Base-by-base conservation (phyloP, 1,140 invertebrate species). In the Aphelinus certus region DNA sequence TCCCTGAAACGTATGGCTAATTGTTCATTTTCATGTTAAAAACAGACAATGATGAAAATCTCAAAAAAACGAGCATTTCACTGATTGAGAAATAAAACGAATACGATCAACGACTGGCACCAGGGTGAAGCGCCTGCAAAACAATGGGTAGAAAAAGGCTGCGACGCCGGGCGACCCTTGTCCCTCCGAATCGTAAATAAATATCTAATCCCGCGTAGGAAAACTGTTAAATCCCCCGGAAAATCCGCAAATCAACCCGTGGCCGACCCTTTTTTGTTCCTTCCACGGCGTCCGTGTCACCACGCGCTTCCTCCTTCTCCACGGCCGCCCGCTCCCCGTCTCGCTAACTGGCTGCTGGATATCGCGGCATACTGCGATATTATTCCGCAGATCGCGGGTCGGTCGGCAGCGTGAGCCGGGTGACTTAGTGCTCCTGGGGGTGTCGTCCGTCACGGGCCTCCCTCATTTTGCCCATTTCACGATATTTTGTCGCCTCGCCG, bases 371-470 rank as follows among this genome's bases (percentile, higher is more conserved):
- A 53, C 51, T 10, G 63, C 76, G 81, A 81, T 82, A 85, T 85
- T 84, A 84, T 85, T 84, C 83, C 81, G 81, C 81, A 53, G 26
- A 26, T 26, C 60, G 48, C 56, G 63, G 56, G 65, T 61, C 61
- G 62, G 71, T 51, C 71, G n/a, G 77, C 70, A 70, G 74, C 65
- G 64, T 78, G 76, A 76, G 73, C 42, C 72, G 69, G 74, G 79
- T 85, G 83, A 85, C 83, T 85, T 85, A 85, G 83, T 83, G 79
- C 77, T 83, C 84, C 84, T 85, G 71, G 7, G 84, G 84, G 84
- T 85, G 83, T 77, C 83, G 79, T 85, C 73, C 79, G 80, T 85
- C 81, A 72, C 73, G 49, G 7, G 6, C 47, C 46, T 3, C 42
- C 55, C 10, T 55, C 42, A 60, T 47, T 53, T 77, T 57, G 7